Percentiles rank a stretch among this genome's conserved stretches.
Conservation (phyloP, 1,140 invertebrate species). For the Drosophila repletoides region DNA sequence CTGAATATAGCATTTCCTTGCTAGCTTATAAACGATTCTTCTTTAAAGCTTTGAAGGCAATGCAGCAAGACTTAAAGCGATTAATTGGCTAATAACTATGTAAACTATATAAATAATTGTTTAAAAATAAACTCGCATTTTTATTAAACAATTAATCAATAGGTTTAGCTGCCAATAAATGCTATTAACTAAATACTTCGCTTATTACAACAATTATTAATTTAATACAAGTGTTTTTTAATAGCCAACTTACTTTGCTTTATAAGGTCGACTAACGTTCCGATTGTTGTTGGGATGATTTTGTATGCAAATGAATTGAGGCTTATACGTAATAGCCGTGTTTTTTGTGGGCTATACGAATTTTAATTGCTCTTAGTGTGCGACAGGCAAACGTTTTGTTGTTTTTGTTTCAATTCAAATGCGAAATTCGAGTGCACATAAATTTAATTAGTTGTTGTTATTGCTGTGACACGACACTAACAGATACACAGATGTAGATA, state of each 20-base stretch:
- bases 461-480: constrained; percentile 50
- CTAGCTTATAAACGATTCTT: no score
- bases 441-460: constrained; percentile 30
- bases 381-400: constrained; percentile 62
- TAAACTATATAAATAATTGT: no score
- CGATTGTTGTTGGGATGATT: constrained; percentile 14
- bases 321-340: constrained; percentile 53
- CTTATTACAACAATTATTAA: neutral
- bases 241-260: constrained; percentile 41
- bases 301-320: constrained; percentile 63
- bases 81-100: no score
- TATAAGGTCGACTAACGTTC: constrained; percentile 10
- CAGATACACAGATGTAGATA: constrained; percentile 27
- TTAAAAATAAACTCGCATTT: no score
- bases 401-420: constrained; percentile 45
- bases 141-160: no score
- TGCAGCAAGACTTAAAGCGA: no score
- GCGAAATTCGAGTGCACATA: constrained; percentile 43
- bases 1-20: no score
- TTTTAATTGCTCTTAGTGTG: constrained; percentile 71
- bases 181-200: no score
- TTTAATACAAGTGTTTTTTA: constrained; percentile 19
- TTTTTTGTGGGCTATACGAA: constrained; percentile 46
- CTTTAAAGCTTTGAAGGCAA: no score
- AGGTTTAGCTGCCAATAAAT: no score